A percentile compares a stretch with the other conserved stretches of the same genome.
These are phyloP conservation scores for Lemur catta DNA, from an alignment of 2,797 vertebrate genomes.

Conservation along the genomic window DNA sequence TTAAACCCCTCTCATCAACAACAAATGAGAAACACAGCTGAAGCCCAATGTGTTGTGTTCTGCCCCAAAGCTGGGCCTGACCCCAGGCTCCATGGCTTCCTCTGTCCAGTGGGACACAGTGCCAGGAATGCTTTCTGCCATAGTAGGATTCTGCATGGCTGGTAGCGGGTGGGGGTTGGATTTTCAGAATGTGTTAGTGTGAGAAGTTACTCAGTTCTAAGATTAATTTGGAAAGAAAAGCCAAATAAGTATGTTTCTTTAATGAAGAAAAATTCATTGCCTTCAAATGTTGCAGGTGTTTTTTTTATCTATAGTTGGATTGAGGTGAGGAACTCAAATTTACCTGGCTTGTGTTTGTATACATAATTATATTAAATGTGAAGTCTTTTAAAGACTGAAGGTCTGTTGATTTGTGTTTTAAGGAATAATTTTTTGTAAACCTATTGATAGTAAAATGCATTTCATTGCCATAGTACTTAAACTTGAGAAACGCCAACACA, in stretches of 20 bases:
- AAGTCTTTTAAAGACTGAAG: neutral
- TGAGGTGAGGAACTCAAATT: neutral
- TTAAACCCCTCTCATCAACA: constrained; percentile 70
- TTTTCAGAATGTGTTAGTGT: neutral
- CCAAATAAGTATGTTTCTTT: neutral
- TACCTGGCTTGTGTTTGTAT: neutral
- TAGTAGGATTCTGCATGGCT: constrained; percentile 19
- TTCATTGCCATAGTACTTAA: neutral
- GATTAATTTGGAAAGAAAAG: constrained; percentile 1
- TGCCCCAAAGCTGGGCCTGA: constrained; percentile 63
- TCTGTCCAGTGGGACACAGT: constrained; percentile 70
- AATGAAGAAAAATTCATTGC: neutral
- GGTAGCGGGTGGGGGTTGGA: neutral
- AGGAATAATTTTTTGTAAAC: neutral
- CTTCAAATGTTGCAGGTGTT: neutral
- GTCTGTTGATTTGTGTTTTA: neutral
- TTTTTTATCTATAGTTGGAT: neutral
- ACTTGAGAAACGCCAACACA: neutral
- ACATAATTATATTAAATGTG: neutral
- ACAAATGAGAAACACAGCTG: constrained; percentile 64
- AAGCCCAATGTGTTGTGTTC: constrained; percentile 54
- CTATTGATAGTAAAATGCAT: neutral
- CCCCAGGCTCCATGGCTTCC: constrained; percentile 48
- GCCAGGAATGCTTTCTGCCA: constrained; percentile 30
- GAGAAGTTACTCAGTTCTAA: neutral